Conservation (phyloP, 2,888 invertebrate genomes). For the Apamea sordens region DNA sequence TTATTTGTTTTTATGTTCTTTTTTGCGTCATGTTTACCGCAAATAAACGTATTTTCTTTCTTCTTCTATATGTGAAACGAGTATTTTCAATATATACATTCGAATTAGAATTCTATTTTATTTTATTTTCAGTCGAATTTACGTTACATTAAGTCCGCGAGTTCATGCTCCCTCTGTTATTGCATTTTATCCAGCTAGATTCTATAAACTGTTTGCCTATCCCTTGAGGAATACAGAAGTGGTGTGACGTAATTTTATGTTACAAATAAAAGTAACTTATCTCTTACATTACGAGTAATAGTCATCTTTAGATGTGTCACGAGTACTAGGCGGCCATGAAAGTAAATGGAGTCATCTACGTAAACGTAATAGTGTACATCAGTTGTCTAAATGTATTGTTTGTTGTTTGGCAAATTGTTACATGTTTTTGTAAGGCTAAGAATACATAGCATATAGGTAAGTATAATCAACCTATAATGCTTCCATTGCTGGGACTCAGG, state of each 20-base stretch:
- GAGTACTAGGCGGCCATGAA: constrained; percentile 52
- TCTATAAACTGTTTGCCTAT: not conserved
- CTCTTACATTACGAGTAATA: constrained; percentile 32
- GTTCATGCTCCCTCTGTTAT: not conserved
- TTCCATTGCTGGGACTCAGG: not conserved
- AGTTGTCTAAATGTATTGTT: constrained; percentile 49
- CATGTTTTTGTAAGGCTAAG: constrained; percentile 6
- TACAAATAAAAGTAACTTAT: constrained; percentile 26
- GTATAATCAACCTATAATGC: not conserved
- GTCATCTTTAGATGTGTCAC: constrained; percentile 26
- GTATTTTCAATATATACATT: not conserved
- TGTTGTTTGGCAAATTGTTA: constrained; percentile 27
- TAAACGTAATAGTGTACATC: constrained; percentile 56
- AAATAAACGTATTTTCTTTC: too few relatives aligned
- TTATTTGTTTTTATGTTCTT: too few relatives aligned
- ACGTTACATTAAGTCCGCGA: not conserved
- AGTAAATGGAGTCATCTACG: constrained; percentile 61
- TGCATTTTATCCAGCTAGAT: not conserved
- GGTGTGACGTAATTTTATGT: not conserved
- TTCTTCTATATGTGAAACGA: not conserved
- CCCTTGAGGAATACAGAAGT: not conserved
- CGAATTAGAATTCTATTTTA: not conserved
- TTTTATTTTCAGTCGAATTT: not conserved
- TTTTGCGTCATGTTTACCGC: too few relatives aligned
- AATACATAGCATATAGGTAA: not conserved